These are phyloP conservation scores for Psilopogon haemacephalus DNA, from an alignment of 2,113 vertebrate species.

Conservation along the genomic window DNA sequence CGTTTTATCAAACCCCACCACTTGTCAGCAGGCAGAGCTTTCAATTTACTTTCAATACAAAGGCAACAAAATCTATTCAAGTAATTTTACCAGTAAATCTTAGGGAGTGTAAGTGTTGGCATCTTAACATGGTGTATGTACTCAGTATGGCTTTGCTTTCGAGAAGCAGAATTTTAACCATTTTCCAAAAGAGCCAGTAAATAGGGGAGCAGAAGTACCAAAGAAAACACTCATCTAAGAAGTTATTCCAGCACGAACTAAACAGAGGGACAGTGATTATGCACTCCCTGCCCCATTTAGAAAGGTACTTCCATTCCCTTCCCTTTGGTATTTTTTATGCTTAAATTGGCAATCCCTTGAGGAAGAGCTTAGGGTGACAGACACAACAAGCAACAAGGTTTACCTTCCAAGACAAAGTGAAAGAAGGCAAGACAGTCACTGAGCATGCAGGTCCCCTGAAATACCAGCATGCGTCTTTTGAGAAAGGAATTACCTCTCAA, in stretches of 20 bases:
- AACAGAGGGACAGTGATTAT: background rate
- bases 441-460: background rate
- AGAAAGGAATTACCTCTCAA: background rate
- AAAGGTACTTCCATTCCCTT: slow-evolving; percentile 16
- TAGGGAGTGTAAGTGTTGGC: background rate
- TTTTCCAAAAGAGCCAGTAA: background rate
- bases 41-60: background rate
- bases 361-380: background rate
- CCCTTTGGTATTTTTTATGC: background rate
- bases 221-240: background rate
- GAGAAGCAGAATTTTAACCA: background rate
- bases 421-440: fast-evolving
- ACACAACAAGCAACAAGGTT: background rate
- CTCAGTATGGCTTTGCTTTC: background rate
- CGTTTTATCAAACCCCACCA: background rate
- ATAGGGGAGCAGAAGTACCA: background rate
- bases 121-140: background rate
- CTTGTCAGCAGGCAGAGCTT: background rate
- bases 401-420: background rate
- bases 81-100: background rate
- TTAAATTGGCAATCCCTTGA: background rate
- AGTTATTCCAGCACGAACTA: background rate
- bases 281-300: background rate
- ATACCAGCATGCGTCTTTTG: background rate
- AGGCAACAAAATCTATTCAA: background rate